Conservation (phyloP, 1,140 invertebrate genomes). For the Sipha flava region DNA sequence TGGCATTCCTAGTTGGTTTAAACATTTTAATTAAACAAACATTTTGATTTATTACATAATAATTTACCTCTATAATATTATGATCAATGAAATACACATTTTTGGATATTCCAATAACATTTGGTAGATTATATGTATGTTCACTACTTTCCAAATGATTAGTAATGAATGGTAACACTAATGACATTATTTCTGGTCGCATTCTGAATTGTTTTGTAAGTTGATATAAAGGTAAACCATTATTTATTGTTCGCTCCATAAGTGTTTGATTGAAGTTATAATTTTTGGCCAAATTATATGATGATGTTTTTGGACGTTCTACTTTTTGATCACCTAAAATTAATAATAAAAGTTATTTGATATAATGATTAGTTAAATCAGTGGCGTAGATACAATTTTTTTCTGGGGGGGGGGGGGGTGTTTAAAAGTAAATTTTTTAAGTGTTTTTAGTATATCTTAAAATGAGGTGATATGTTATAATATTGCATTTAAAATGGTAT, state of each 20-base stretch:
- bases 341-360: neutral
- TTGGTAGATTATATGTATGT: slow-evolving; percentile 46
- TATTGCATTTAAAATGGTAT: too few species aligned
- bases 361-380: too few species aligned
- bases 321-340: slow-evolving; percentile 66
- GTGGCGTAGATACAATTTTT: too few species aligned
- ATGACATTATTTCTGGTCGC: slow-evolving; percentile 53
- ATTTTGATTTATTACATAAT: neutral
- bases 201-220: slow-evolving; percentile 57
- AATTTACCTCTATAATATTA: slow-evolving; percentile 45
- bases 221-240: slow-evolving; percentile 48
- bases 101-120: slow-evolving; percentile 46
- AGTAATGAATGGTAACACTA: slow-evolving; percentile 55
- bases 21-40: neutral
- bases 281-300: slow-evolving; percentile 50
- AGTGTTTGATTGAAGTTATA: slow-evolving; percentile 60
- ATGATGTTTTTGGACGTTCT: slow-evolving; percentile 55
- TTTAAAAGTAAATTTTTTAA: too few species aligned
- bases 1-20: slow-evolving; percentile 43
- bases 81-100: slow-evolving; percentile 57
- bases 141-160: slow-evolving; percentile 49
- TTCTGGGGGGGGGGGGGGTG: too few species aligned
- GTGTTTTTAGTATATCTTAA: too few species aligned
- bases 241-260: slow-evolving; percentile 60
- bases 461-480: too few species aligned